Percentiles rank a stretch among this genome's conserved stretches.
Evolutionary conservation across 2,888 invertebrate species (phyloP).

Genomic region (Amblyjoppa proteus): DNA sequence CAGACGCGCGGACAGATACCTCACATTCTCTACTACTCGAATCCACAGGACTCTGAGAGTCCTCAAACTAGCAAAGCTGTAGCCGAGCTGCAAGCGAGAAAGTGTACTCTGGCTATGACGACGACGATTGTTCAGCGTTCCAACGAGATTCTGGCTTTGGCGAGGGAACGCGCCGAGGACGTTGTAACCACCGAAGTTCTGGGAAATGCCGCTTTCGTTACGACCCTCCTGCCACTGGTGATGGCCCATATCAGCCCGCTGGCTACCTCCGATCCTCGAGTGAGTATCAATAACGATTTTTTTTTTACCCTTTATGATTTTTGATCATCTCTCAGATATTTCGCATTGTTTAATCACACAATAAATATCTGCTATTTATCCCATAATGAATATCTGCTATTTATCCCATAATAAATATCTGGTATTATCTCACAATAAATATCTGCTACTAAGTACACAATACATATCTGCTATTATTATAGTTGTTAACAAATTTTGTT

Average conservation of each 20-base stretch:
- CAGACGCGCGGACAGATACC: slow-evolving; percentile 98
- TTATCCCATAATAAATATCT: too few species aligned
- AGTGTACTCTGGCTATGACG: slow-evolving; percentile 91
- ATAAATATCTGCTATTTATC: too few species aligned
- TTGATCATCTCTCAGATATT: not conserved
- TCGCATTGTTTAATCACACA: not conserved
- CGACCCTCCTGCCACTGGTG: slow-evolving; percentile 93
- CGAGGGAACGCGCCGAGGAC: slow-evolving; percentile 90
- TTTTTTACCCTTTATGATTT: not conserved
- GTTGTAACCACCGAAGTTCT: slow-evolving; percentile 86
- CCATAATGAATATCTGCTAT: too few species aligned
- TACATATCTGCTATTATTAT: not conserved
- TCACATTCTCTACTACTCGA: slow-evolving; percentile 95
- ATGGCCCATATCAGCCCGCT: slow-evolving; percentile 94
- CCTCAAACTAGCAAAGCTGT: slow-evolving; percentile 87
- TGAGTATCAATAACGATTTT: slow-evolving; percentile 81
- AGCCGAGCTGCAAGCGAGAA: slow-evolving; percentile 88
- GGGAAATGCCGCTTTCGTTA: slow-evolving; percentile 88
- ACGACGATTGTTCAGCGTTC: slow-evolving; percentile 92
- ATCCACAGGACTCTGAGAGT: slow-evolving; percentile 87
- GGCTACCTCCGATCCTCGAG: slow-evolving; percentile 93
- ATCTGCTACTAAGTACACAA: not conserved
- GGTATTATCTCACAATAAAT: not conserved
- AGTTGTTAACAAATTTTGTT: slow-evolving; percentile 47
- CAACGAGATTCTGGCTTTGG: slow-evolving; percentile 91